Conservation (phyloP, 2,113 vertebrate species). For the Anas platyrhynchos region DNA sequence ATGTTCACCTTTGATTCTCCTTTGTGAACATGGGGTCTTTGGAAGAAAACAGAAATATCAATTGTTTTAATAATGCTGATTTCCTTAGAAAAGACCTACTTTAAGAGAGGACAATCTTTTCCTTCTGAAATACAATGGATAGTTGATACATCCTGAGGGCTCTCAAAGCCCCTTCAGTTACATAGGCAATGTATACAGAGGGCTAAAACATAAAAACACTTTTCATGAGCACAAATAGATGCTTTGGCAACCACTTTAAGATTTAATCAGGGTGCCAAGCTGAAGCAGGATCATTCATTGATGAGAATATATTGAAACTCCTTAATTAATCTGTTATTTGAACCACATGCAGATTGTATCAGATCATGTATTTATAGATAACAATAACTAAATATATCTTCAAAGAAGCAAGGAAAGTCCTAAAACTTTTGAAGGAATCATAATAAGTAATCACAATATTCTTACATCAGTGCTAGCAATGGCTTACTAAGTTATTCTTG, state of each 20-base stretch:
- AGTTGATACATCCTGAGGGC: not conserved
- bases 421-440: not conserved
- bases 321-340: slow-evolving; percentile 56
- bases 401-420: not conserved
- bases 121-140: not conserved
- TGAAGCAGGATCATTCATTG: slow-evolving; percentile 7
- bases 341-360: slow-evolving; percentile 7
- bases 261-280: slow-evolving; percentile 20
- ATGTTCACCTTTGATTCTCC: not conserved
- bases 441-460: not conserved
- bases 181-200: not conserved
- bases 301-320: slow-evolving; percentile 19
- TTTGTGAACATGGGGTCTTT: not conserved
- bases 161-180: not conserved
- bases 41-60: not conserved
- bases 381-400: not conserved
- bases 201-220: not conserved
- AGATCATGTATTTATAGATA: too few species aligned
- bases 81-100: not conserved
- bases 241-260: not conserved
- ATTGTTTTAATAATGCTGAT: not conserved
- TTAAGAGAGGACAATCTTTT: not conserved
- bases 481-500: not conserved
- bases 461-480: not conserved
- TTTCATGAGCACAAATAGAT: not conserved